Evolutionary conservation across 2,113 vertebrate species (phyloP), one percentile per base, ranked within the genome.

Genomic region (Apodemus sylvaticus): DNA sequence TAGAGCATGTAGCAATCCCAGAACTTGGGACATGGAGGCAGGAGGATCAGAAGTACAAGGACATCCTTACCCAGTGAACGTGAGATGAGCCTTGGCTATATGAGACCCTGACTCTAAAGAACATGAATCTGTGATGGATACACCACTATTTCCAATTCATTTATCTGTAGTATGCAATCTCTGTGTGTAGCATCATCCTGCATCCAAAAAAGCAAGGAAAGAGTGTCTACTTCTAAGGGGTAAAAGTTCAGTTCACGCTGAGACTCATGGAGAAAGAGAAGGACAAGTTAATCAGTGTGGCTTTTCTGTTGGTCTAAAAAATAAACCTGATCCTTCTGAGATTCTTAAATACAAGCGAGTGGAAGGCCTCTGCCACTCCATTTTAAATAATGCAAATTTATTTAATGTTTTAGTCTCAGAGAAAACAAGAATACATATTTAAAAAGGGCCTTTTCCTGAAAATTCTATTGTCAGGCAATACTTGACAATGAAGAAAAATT

Each of bases 371-470:
- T 71, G 26, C 22, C 36, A 66, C 48, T 76, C 82, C 71, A 53
- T 91, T 93, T 94, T 74, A 89, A 96, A 91, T 3, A 89, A 91
- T 82, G 26, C 19, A 93, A 17, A 74, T 91, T 48, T 96, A 86
- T 60, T 90, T 92, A 88, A 58, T n/a, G 11, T 89, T 86, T 73
- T 74, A 90, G 8, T 91, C 55, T 90, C 31, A 64, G 60, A 91
- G 55, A 36, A 94, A 94, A 89, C 6, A 95, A 92, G 58, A 90
- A 90, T 81, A 95, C 87, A 77, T 92, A 89, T n/a, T 55, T 79
- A 58, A 19, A 7, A 45, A 42, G 3, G 95, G 19, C 0, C 22
- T 73, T 92, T 71, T 48, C 4, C 77, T 70, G 13, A 3, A 93
- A 90, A 90, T 90, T 86, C 11, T 81, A 66, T 45, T 93, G 4